Conservation (phyloP, 2,113 vertebrate genomes). For the Rhinichthys klamathensis region DNA sequence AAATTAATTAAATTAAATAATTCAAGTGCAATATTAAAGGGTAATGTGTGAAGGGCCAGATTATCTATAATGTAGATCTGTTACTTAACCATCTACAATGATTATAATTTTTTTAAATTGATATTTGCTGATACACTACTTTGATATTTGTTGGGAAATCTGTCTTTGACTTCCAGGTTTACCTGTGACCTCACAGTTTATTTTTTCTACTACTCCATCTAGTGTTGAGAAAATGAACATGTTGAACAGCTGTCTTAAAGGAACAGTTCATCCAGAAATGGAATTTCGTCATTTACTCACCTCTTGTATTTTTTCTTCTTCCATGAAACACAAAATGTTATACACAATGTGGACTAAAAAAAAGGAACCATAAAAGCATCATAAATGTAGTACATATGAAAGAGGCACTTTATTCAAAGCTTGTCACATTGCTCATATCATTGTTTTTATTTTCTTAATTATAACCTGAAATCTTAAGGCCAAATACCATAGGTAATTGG, state of each 20-base stretch:
- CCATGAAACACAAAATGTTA: not conserved
- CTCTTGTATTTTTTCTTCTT: not conserved
- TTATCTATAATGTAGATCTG: not conserved
- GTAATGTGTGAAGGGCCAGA: not conserved
- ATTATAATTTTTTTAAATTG: not conserved
- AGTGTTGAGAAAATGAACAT: slow-evolving; percentile 61
- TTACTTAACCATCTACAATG: not conserved
- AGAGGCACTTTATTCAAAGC: not conserved
- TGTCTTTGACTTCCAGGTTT: slow-evolving; percentile 6
- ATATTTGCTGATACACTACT: not conserved
- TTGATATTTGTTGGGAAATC: not conserved
- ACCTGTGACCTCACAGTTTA: slow-evolving; percentile 7
- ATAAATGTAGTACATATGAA: not conserved
- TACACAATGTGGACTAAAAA: not conserved
- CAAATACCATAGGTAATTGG: not conserved
- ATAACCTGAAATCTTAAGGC: too few species aligned
- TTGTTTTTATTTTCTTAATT: too few species aligned
- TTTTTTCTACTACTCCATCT: slow-evolving; percentile 65
- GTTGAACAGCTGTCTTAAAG: too few species aligned
- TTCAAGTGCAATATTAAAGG: not conserved
- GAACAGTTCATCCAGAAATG: not conserved
- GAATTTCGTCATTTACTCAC: not conserved
- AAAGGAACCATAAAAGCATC: not conserved
- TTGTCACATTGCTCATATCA: not conserved
- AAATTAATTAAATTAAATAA: too few species aligned